Evolutionary conservation across 2,797 vertebrate genomes (phyloP), one percentile per base, ranked within the genome.

Genomic region (Apodemus agrarius): DNA sequence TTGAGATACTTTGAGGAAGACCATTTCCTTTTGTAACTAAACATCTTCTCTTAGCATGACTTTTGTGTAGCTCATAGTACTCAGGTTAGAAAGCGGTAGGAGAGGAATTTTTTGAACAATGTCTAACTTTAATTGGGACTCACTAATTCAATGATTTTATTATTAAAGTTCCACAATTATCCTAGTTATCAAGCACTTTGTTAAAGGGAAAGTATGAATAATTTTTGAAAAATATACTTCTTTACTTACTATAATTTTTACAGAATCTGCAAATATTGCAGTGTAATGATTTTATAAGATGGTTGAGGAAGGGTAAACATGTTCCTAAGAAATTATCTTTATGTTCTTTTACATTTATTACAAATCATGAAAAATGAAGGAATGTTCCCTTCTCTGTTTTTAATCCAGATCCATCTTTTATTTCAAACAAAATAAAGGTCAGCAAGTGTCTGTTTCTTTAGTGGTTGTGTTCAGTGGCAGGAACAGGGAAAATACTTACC

Each of bases 401-500:
- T 94, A 93, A 12, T 95, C 34, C 82, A 87, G 24, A 43, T 94
- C 75, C 57, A 52, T 82, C 81, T 96, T 94, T 97, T 93, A 84
- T 96, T 97, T 94, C 43, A 89, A 86, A 37, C n/a, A 83, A 96
- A 93, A 81, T 54, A 96, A 91, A 94, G 61, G 91, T 69, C 82
- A 93, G 72, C 52, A 63, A 93, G n/a, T 84, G 19, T 69, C 72
- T 19, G 17, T 49, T 93, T 95, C 75, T 92, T 40, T 92, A 80
- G 61, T 67, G 74, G 57, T 87, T 96, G 46, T 12, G 72, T 88
- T 75, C 88, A 63, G 72, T 76, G 84, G 22, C 87, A 95, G 69
- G 40, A 96, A 95, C 31, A 97, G 97, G 7, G 6, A 0, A 97
- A 92, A 96, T 97, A 99, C 99, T 99, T 98, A 99, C 99, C 99